Base-by-base conservation (phyloP, 1,140 invertebrate species). In the Eueides isabella region DNA sequence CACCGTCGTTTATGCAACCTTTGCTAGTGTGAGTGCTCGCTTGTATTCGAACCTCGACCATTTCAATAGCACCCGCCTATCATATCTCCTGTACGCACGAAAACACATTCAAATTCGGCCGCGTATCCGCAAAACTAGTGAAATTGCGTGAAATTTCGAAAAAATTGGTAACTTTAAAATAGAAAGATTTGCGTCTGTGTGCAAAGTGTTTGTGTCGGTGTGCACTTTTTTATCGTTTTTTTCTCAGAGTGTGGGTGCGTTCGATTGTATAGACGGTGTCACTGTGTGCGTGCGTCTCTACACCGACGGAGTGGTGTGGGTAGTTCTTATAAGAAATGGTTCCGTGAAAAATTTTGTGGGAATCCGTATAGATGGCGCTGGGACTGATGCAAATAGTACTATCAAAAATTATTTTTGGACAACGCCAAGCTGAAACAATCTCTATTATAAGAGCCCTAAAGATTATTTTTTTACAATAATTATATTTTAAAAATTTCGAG, bases 221-320 rank as follows among this genome's bases (percentile, higher is more conserved):
- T 92, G 90, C 76, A 77, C 73, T 89, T 92, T 92, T 92, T 92
- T 92, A 91, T 91, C 90, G 89, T 91, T 92, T 92, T 92, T 92
- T 92, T 92, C 87, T 89, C 83, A 77, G 79, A 80, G 91, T 92
- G 91, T 91, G 91, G 84, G 91, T 92, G 89, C 85, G 88, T 89
- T 91, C 88, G 82, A 91, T 92, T 92, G 89, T 92, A 85, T 90
- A 85, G 65, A 77, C 76, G 65, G 72, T 61, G 74, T 70, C 26
- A 44, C 31, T 72, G 73, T 78, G 14, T 72, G 31, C 62, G 72
- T 28, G 29, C 81, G 23, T 55, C 48, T 55, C 19, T 55, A 26
- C 11, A 55, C 6, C 2, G 19, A 11, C n/a, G n/a, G 12, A n/a
- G 48, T 11, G 7, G 85, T 89, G 88, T 84, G 85, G 71, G 81